These are phyloP conservation scores for Neoitamus cyanurus DNA, from an alignment of 2,888 invertebrate genomes.

Conservation along the genomic window DNA sequence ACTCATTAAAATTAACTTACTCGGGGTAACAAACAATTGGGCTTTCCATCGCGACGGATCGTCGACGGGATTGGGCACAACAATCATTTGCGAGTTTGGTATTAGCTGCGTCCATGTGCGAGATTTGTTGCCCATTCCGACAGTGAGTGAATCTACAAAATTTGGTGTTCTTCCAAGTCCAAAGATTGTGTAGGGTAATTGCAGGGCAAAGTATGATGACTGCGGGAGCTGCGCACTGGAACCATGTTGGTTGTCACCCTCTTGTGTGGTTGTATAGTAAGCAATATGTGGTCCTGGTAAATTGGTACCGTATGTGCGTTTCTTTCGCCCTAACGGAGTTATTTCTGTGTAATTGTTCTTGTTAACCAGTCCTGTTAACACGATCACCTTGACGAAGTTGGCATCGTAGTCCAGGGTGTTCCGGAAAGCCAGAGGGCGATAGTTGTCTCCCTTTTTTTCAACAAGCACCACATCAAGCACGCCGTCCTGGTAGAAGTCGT, in stretches of 20 bases:
- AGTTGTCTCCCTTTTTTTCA: constrained; percentile 69
- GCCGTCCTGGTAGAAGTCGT: constrained; percentile 94
- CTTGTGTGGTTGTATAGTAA: constrained; percentile 89
- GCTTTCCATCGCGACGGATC: constrained; percentile 87
- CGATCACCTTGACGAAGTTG: constrained; percentile 95
- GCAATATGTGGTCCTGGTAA: constrained; percentile 90
- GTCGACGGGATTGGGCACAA: constrained; percentile 86
- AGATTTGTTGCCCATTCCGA: constrained; percentile 78
- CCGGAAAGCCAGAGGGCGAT: constrained; percentile 81
- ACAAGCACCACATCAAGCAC: constrained; percentile 90
- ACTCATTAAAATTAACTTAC: constrained; percentile 91
- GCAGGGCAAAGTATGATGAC: constrained; percentile 91
- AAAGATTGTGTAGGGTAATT: constrained; percentile 94
- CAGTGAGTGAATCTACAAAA: constrained; percentile 90
- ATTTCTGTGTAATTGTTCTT: constrained; percentile 76
- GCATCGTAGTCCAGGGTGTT: constrained; percentile 94
- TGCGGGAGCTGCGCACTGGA: constrained; percentile 90
- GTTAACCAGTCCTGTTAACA: constrained; percentile 84
- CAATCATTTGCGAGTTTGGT: constrained; percentile 97
- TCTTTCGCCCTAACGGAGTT: constrained; percentile 79
- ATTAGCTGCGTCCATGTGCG: constrained; percentile 92
- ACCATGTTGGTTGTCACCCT: constrained; percentile 82
- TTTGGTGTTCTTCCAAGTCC: constrained; percentile 98
- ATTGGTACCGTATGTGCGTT: constrained; percentile 87
- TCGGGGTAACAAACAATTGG: constrained; percentile 94